Base-by-base conservation (phyloP, 2,113 vertebrate genomes). In the Aramus guarauna region DNA sequence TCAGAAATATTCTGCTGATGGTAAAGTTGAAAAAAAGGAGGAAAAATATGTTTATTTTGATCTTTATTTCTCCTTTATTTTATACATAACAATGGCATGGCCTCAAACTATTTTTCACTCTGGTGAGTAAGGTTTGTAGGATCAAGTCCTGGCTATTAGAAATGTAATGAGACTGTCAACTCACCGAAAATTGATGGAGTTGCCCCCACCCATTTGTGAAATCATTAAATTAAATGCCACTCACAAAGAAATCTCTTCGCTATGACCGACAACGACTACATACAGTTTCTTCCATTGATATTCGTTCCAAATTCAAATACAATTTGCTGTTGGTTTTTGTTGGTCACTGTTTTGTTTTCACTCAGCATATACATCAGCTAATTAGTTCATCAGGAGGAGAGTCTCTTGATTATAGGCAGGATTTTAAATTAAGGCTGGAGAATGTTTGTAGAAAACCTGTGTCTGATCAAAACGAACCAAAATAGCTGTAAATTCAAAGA, bases 171-270 rank as follows among this genome's bases (percentile, higher is more conserved):
- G 6, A 14, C 48, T 90, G 63, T 90, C 90, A 95, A 16, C 20
- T 80, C 45, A 73, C 30, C 1, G 4, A 74, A 94, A 96, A 96
- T 52, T 89, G 32, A 82, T 91, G 68, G 52, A 78, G 37, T 74
- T 76, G 15, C 36, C 26, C 59, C 59, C 55, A 74, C 24, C 43
- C 24, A 39, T 78, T 82, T 90, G 39, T 82, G 87, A 91, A 91
- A 85, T 87, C 48, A 78, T 91, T 87, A 85, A 87, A 93, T 91
- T 87, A 91, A 83, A 75, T 79, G 69, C 27, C 77, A 90, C 66
- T 87, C 69, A 64, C 26, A 75, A 19, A 72, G 43, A 89, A 90
- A 53, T 55, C 26, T 94, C 77, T 91, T 88, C 56, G 56, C 32
- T 75, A 6, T 64, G 45, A 91, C 52, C 12, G 1, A 81, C 19